These are phyloP conservation scores for Chaetodon trifascialis DNA, from an alignment of 2,113 vertebrate species.

Conservation along the genomic window DNA sequence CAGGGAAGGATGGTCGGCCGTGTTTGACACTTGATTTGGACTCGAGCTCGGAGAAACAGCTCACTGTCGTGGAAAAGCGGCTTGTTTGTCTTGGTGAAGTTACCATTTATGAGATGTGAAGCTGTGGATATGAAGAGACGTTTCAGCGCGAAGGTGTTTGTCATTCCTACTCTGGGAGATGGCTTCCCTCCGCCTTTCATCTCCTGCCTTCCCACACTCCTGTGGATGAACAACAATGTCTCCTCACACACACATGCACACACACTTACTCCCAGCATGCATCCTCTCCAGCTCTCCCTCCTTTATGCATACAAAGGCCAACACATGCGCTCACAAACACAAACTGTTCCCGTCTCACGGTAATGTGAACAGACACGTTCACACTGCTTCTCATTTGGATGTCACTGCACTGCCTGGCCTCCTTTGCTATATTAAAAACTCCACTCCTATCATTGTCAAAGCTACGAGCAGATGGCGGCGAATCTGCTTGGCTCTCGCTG, in stretches of 20 bases:
- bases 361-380: conserved; percentile 74
- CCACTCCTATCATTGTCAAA: conserved; percentile 75
- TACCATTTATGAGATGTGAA: conserved; percentile 36
- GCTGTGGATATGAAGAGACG: conserved; percentile 22
- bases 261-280: conserved; percentile 16
- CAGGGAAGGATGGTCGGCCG: background rate
- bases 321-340: conserved; percentile 42
- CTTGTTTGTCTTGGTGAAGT: conserved; percentile 38
- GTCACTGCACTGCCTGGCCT: conserved; percentile 65
- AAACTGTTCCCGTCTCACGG: conserved; percentile 58
- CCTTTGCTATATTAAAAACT: conserved; percentile 76
- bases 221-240: conserved; percentile 43
- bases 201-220: conserved; percentile 58
- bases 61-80: background rate
- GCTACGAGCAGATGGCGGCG: conserved; percentile 71
- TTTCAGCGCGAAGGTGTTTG: conserved; percentile 49
- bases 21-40: background rate
- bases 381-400: conserved; percentile 75
- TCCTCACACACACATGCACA: conserved; percentile 32
- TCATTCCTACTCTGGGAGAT: conserved; percentile 46
- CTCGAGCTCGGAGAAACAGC: background rate
- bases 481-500: conserved; percentile 67
- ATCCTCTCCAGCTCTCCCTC: conserved; percentile 6
- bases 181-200: conserved; percentile 60
- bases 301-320: conserved; percentile 45